phyloP scores from a whole-genome alignment of 1,140 invertebrate genomes.

The Dolichoris vasculosae region DNA sequence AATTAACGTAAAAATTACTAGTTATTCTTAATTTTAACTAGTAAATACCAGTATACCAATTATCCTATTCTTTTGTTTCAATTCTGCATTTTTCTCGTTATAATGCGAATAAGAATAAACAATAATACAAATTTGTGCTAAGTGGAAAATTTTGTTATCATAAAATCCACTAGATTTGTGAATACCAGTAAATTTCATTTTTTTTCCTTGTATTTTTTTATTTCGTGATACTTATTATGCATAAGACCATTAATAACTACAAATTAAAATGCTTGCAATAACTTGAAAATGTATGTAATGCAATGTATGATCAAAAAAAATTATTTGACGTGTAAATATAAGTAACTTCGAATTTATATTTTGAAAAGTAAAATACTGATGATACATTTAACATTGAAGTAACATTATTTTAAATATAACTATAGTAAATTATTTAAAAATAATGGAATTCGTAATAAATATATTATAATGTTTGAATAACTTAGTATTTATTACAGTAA shows the following conservation, averaged over 20 bases:
- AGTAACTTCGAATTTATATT: too few species aligned
- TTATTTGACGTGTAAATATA: too few species aligned
- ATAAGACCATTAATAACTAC: neutral
- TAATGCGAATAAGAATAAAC: neutral
- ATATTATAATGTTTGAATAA: too few species aligned
- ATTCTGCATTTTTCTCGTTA: neutral
- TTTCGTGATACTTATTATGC: neutral
- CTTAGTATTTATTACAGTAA: too few species aligned
- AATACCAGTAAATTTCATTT: too few species aligned
- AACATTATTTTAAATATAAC: too few species aligned
- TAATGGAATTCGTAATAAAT: too few species aligned
- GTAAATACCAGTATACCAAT: neutral
- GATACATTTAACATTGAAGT: too few species aligned
- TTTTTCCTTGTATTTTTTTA: neutral
- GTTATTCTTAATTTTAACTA: neutral
- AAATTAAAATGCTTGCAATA: neutral
- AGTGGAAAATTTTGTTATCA: neutral
- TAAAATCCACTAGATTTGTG: neutral
- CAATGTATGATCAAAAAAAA: too few species aligned
- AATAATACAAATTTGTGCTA: neutral
- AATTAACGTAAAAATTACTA: neutral
- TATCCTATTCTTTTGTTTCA: neutral
- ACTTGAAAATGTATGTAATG: too few species aligned
- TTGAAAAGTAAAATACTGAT: too few species aligned
- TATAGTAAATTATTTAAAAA: too few species aligned